Base-by-base conservation (phyloP, 2,113 vertebrate genomes). In the Larimichthys polyactis region DNA sequence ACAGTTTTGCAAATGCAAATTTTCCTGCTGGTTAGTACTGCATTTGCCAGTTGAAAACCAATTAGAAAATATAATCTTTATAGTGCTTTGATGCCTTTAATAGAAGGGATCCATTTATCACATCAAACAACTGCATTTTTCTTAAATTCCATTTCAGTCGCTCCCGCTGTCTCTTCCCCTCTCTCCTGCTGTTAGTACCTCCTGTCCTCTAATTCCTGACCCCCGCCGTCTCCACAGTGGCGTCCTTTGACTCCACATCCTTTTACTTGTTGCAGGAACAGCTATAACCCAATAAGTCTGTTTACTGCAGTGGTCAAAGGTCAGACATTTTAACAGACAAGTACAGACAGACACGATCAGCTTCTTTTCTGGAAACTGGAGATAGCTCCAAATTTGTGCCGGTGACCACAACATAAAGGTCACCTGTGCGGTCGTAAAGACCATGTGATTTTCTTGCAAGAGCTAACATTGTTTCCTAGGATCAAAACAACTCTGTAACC, bases 221-320 rank as follows among this genome's bases (percentile, higher is more conserved):
- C 80, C 67, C 63, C 11, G 15, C 63, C 1, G 69, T 83, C 88
- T 82, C 40, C 19, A 81, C 66, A 57, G 49, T 57, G 67, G 22
- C 22, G 11, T 84, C 77, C 68, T 71, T 19, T 55, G 85, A 75
- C 77, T 65, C 58, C 27, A 57, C 52, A 82, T 46, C 60, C 24
- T 54, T 89, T 73, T 48, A 58, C 51, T 77, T 66, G 27, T 58
- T 59, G 29, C 7, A 81, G 74, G 70, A 77, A 81, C 49, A 78
- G 44, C 88, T 78, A 77, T 85, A 92, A 86, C 81, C 81, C 64
- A 85, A 83, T 84, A 89, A 90, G 75, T 82, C 64, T 88, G 81
- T 92, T 93, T 92, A 86, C 71, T 48, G 88, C 81, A 19, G 64
- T 12, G 81, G 87, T 89, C 89, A 90, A 49, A 92, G 89, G 84